phyloP scores from a whole-genome alignment of 2,113 vertebrate species.

The Burhinus bistriatus region DNA sequence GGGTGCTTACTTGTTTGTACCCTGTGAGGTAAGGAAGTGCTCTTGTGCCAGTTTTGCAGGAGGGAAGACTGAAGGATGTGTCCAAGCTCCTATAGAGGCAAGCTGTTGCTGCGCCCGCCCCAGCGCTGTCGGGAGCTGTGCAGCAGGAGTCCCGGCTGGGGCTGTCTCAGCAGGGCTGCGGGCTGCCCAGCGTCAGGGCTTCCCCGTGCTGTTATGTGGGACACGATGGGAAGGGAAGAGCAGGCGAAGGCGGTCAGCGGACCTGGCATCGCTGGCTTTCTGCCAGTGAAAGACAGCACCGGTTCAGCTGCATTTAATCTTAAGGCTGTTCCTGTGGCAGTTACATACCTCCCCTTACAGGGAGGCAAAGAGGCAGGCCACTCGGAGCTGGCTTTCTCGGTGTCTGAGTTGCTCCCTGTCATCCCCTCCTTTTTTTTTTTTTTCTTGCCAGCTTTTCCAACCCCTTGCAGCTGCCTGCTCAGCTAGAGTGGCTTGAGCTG shows the following conservation, averaged over 20 bases:
- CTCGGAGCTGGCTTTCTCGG: not conserved
- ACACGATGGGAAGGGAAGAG: not conserved
- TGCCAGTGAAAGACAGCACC: not conserved
- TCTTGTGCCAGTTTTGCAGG: not conserved
- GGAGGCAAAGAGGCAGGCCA: not conserved
- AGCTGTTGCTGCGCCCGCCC: not conserved
- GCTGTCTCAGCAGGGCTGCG: not conserved
- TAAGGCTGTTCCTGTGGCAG: not conserved
- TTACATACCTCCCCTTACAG: not conserved
- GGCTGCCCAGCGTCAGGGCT: accelerated
- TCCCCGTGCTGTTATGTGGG: not conserved
- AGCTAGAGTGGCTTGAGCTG: not conserved
- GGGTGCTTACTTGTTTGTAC: not conserved
- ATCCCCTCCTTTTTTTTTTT: not conserved
- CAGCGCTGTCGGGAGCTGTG: not conserved
- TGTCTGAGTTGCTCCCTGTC: not conserved
- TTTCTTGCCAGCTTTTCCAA: not conserved
- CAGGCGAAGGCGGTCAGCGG: not conserved
- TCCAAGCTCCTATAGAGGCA: not conserved
- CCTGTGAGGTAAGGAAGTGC: not conserved
- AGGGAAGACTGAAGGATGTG: not conserved
- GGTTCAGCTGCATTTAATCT: not conserved
- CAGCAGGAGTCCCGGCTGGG: not conserved
- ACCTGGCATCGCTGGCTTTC: not conserved
- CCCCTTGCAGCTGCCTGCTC: not conserved